phyloP scores from a whole-genome alignment of 2,888 invertebrate genomes.

The Pachliopta kotzebuea region DNA sequence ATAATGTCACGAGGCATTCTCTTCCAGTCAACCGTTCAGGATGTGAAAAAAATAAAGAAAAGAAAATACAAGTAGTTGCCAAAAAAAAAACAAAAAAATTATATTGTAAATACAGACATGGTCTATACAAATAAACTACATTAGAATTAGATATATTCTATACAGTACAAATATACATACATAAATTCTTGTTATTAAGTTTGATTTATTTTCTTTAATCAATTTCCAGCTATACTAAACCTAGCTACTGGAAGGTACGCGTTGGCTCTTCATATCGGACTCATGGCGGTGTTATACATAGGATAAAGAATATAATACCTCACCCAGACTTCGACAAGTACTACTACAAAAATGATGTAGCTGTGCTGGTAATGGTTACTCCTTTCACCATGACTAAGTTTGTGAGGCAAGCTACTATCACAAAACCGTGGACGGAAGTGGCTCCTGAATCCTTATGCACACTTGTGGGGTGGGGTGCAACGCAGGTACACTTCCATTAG shows the following conservation, averaged over 20 bases:
- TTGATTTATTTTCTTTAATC: background rate
- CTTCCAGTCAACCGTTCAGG: too few relatives aligned
- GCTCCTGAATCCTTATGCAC: conserved; percentile 52
- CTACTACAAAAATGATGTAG: conserved; percentile 64
- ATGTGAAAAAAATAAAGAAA: too few relatives aligned
- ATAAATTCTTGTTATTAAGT: too few relatives aligned
- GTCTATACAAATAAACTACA: too few relatives aligned
- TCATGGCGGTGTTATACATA: conserved; percentile 56
- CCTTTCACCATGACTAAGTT: conserved; percentile 51
- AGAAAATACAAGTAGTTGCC: too few relatives aligned
- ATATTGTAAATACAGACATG: too few relatives aligned
- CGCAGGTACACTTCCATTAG: conserved; percentile 44
- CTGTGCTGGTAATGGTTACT: conserved; percentile 53
- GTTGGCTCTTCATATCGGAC: conserved; percentile 65
- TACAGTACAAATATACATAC: too few relatives aligned
- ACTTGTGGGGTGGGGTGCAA: conserved; percentile 68
- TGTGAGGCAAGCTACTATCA: conserved; percentile 62
- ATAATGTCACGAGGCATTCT: too few relatives aligned
- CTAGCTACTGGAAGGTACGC: conserved; percentile 64
- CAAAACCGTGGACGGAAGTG: conserved; percentile 57
- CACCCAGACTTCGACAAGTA: conserved; percentile 58
- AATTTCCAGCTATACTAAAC: conserved; percentile 54
- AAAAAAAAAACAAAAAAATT: too few relatives aligned
- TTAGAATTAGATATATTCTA: too few relatives aligned
- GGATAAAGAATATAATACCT: conserved; percentile 55